These are phyloP conservation scores for Patella caerulea DNA, from an alignment of 2,888 invertebrate species.

Conservation along the genomic window DNA sequence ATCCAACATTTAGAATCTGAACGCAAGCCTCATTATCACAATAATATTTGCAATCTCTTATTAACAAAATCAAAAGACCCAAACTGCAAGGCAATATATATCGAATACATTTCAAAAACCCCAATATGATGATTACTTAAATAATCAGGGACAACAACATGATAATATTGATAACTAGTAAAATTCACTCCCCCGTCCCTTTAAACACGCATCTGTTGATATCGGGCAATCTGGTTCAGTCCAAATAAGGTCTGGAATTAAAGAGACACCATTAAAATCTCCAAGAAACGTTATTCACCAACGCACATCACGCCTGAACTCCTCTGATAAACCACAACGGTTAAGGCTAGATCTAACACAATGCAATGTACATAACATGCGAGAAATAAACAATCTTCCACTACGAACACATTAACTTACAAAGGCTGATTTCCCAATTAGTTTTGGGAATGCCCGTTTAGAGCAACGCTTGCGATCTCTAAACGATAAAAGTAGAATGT, in stretches of 20 bases:
- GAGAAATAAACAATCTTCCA: not conserved
- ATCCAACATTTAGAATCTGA: not conserved
- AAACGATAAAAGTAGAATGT: not conserved
- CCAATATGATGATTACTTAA: not conserved
- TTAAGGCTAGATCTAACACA: not conserved
- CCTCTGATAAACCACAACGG: not conserved
- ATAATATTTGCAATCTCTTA: not conserved
- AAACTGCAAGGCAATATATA: not conserved
- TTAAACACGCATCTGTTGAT: not conserved
- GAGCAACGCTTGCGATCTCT: not conserved
- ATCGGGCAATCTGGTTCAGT: not conserved
- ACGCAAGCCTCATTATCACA: not conserved
- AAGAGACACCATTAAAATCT: not conserved
- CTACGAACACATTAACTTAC: not conserved
- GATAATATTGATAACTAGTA: not conserved
- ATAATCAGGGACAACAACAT: not conserved
- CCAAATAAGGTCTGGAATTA: not conserved
- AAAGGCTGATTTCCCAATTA: not conserved
- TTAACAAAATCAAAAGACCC: not conserved
- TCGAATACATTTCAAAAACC: not conserved
- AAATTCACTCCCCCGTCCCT: constrained; percentile 5
- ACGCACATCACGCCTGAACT: not conserved
- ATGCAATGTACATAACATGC: not conserved
- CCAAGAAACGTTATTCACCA: not conserved
- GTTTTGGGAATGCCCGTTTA: not conserved